These are phyloP conservation scores for Cavia porcellus DNA, from an alignment of 2,113 vertebrate species.

Conservation along the genomic window DNA sequence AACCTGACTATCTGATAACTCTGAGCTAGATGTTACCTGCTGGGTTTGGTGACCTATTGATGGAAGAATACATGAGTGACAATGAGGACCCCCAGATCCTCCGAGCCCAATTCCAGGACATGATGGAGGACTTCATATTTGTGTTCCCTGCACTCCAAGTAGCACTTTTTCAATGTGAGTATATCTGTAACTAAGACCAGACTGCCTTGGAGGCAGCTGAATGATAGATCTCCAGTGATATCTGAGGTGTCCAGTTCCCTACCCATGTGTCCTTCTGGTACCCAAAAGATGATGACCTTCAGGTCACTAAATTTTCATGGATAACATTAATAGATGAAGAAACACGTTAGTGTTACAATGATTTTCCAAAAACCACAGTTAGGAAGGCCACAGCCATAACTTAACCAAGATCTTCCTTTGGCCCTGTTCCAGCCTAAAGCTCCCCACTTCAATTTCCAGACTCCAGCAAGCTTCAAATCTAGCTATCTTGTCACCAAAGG, in stretches of 20 bases:
- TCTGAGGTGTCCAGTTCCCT: background rate
- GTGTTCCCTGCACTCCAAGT: constrained; percentile 27
- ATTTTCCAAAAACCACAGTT: background rate
- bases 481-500: background rate
- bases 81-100: background rate
- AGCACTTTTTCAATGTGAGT: background rate
- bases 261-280: background rate
- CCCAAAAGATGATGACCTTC: background rate
- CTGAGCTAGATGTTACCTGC: background rate
- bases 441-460: background rate
- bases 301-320: background rate
- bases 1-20: background rate
- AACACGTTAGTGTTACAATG: background rate
- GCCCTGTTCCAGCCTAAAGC: background rate
- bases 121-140: background rate
- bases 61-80: background rate
- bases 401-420: background rate
- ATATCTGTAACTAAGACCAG: too few relatives aligned
- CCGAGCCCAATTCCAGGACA: background rate
- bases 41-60: background rate
- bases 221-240: background rate
- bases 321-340: background rate
- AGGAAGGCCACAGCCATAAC: background rate
- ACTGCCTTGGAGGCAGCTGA: background rate
- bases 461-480: background rate